Evolutionary conservation across 2,797 vertebrate species (phyloP).

Genomic region (Zenarchopterus dispar): DNA sequence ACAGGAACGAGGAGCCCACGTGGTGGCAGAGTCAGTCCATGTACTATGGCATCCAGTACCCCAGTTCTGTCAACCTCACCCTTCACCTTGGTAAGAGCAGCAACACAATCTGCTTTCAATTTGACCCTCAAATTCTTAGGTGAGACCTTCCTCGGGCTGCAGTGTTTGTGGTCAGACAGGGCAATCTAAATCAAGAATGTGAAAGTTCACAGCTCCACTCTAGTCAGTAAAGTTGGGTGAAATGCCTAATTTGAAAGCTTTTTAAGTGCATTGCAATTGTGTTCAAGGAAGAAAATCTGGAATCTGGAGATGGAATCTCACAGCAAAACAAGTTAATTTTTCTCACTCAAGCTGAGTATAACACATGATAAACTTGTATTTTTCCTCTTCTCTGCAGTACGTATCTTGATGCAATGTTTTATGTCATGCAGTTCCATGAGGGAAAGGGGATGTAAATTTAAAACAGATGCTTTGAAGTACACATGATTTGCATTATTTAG

Average conservation of each 20-base stretch:
- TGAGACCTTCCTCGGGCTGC: conserved; percentile 15
- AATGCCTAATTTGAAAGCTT: conserved; percentile 8
- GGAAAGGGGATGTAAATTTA: conserved; percentile 31
- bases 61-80: conserved; percentile 90
- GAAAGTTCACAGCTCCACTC: too few species aligned
- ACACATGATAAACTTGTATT: conserved; percentile 11
- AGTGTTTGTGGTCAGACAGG: conserved; percentile 2
- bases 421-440: conserved; percentile 14
- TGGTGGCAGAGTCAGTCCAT: conserved; percentile 99
- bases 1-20: conserved; percentile 90
- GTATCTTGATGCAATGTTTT: conserved; percentile 27
- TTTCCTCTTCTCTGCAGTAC: conserved; percentile 16
- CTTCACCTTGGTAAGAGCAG: conserved; percentile 88
- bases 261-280: not conserved
- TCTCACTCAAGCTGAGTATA: not conserved
- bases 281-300: conserved; percentile 8
- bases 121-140: conserved; percentile 8
- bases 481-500: conserved; percentile 43
- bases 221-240: too few species aligned
- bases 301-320: not conserved
- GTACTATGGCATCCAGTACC: conserved; percentile 91
- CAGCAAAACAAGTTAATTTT: conserved; percentile 9
- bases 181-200: too few species aligned
- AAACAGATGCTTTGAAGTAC: conserved; percentile 53
- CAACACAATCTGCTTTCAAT: not conserved